Conservation (phyloP, 2,888 invertebrate genomes). For the Oxystoma pomonae region DNA sequence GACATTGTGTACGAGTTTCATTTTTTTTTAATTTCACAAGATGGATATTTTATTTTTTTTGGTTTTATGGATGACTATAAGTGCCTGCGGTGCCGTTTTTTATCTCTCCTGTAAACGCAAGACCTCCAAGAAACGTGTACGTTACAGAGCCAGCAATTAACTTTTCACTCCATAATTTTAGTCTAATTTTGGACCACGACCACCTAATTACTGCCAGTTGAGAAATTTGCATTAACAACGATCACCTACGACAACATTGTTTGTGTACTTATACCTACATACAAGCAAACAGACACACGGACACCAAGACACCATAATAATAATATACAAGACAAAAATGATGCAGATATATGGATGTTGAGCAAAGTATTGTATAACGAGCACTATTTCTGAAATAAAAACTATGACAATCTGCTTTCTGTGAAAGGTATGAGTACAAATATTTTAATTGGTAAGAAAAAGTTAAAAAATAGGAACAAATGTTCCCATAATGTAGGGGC, state of each 20-base stretch:
- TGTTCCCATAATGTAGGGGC: too few species aligned
- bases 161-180: conserved; percentile 1
- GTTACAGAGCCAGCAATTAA: neutral
- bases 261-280: neutral
- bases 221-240: neutral
- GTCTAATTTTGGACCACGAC: neutral
- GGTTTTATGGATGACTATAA: too few species aligned
- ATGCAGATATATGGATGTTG: neutral
- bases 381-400: too few species aligned
- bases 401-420: too few species aligned
- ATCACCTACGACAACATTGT: neutral
- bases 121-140: conserved; percentile 2
- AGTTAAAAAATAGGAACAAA: too few species aligned
- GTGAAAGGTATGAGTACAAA: too few species aligned
- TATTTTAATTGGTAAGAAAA: too few species aligned
- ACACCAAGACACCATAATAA: neutral
- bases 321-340: neutral
- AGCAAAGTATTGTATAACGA: neutral
- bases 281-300: neutral
- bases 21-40: too few species aligned
- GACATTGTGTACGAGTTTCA: too few species aligned
- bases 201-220: neutral
- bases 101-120: too few species aligned
- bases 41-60: too few species aligned
- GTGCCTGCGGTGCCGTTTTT: too few species aligned